Percentiles rank a stretch among this genome's conserved stretches.
phyloP scores from a whole-genome alignment of 2,888 invertebrate genomes.

The Hyles lineata region DNA sequence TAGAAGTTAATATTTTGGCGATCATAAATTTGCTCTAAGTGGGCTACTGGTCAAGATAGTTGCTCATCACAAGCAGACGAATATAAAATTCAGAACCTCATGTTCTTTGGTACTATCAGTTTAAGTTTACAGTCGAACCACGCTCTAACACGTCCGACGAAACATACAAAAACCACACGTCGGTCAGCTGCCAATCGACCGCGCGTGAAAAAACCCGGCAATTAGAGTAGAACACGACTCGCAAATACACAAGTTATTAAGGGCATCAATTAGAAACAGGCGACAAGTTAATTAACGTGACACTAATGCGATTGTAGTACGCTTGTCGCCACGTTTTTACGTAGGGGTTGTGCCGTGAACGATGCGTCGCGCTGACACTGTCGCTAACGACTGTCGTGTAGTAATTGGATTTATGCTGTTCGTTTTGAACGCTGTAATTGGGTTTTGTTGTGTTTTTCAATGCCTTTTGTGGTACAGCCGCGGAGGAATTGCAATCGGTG shows the following conservation, averaged over 20 bases:
- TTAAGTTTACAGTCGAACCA: too few species aligned
- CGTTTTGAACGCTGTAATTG: conserved; percentile 18
- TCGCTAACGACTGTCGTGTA: conserved; percentile 14
- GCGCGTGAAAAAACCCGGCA: neutral
- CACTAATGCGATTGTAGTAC: conserved; percentile 37
- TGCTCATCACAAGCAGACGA: too few species aligned
- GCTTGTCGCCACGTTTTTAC: conserved; percentile 39
- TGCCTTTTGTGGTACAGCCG: neutral
- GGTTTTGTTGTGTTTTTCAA: conserved; percentile 11
- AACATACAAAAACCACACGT: neutral
- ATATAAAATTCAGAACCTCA: too few species aligned
- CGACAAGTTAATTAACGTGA: conserved; percentile 50
- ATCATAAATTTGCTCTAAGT: too few species aligned
- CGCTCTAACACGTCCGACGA: neutral
- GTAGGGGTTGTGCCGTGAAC: conserved; percentile 41
- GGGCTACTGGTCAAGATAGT: too few species aligned
- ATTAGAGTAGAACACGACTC: neutral
- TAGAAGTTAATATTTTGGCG: too few species aligned
- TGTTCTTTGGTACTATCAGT: too few species aligned
- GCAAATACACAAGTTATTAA: conserved; percentile 36
- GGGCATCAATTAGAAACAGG: conserved; percentile 46
- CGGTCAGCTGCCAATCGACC: neutral
- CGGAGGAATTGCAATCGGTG: neutral
- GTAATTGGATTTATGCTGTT: conserved; percentile 20
- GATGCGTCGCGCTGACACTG: conserved; percentile 8